A percentile compares a stretch with the other conserved stretches of the same genome.
Conservation (phyloP, 2,113 vertebrate genomes). For the Trogon surrucura region DNA sequence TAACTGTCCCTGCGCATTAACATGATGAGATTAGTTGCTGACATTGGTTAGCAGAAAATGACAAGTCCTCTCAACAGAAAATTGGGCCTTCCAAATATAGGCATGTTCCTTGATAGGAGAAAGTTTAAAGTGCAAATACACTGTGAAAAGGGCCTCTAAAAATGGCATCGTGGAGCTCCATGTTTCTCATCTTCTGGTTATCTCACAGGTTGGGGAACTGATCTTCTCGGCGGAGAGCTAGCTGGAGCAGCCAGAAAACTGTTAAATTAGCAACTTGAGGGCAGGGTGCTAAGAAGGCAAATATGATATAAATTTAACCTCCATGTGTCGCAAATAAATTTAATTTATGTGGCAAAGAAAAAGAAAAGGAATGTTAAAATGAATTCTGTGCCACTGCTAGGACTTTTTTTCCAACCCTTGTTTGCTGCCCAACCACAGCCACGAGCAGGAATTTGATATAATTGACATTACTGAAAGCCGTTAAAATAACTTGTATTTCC, state of each 20-base stretch:
- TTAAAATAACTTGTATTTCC: neutral
- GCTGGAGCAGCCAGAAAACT: conserved; percentile 28
- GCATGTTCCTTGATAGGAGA: neutral
- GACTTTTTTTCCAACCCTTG: neutral
- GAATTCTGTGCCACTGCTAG: neutral
- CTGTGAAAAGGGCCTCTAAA: conserved; percentile 29
- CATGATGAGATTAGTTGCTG: neutral
- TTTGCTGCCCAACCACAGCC: neutral
- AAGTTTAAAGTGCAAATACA: conserved; percentile 27
- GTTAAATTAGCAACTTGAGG: conserved; percentile 26
- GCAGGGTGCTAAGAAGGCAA: conserved; percentile 31
- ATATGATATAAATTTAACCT: conserved; percentile 21
- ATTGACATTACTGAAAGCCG: neutral
- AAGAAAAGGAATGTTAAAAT: conserved; percentile 27
- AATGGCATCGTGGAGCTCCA: neutral
- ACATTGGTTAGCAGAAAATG: conserved; percentile 23
- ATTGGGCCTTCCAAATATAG: conserved; percentile 11
- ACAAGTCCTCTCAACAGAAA: conserved; percentile 15
- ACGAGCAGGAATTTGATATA: neutral
- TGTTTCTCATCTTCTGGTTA: conserved; percentile 11
- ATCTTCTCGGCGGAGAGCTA: neutral
- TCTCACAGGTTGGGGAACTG: conserved; percentile 14
- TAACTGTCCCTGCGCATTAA: neutral
- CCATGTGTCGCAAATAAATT: conserved; percentile 3
- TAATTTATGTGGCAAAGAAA: neutral